A percentile compares a stretch with the other conserved stretches of the same genome.
These are phyloP conservation scores for Picathartes gymnocephalus DNA, from an alignment of 2,113 vertebrate genomes.

Conservation along the genomic window DNA sequence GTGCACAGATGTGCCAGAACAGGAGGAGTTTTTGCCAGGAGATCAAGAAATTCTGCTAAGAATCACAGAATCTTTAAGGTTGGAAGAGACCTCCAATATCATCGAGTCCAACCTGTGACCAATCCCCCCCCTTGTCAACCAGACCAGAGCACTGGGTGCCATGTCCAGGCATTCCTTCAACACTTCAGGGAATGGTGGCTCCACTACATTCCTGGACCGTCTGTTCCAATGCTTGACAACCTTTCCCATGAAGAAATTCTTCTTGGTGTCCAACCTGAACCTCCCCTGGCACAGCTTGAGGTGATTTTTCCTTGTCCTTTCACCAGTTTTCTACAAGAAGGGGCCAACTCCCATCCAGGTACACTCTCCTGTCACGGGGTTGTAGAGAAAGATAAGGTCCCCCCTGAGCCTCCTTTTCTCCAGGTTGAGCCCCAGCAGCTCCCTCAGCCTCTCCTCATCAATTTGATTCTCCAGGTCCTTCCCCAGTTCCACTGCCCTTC, in stretches of 20 bases:
- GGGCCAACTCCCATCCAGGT: neutral
- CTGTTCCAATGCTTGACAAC: neutral
- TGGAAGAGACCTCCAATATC: neutral
- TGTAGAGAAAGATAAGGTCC: neutral
- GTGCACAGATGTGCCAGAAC: neutral
- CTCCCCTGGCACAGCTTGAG: neutral
- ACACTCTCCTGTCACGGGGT: neutral
- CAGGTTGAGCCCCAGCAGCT: neutral
- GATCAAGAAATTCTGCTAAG: neutral
- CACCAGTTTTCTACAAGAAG: neutral
- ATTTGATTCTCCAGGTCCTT: neutral
- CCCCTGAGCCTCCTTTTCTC: neutral
- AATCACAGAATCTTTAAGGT: neutral
- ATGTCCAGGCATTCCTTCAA: accelerated
- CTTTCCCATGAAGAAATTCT: neutral
- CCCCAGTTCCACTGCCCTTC: neutral
- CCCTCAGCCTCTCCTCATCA: neutral
- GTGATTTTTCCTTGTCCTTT: neutral
- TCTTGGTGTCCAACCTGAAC: neutral
- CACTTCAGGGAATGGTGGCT: neutral
- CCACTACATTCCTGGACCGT: neutral
- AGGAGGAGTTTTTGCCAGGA: neutral
- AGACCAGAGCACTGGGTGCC: neutral
- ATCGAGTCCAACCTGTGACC: neutral
- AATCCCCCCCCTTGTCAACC: neutral